Percentiles rank a stretch among this genome's conserved stretches.
Evolutionary conservation across 2,888 invertebrate species (phyloP).

Genomic region (Athalia circularis): DNA sequence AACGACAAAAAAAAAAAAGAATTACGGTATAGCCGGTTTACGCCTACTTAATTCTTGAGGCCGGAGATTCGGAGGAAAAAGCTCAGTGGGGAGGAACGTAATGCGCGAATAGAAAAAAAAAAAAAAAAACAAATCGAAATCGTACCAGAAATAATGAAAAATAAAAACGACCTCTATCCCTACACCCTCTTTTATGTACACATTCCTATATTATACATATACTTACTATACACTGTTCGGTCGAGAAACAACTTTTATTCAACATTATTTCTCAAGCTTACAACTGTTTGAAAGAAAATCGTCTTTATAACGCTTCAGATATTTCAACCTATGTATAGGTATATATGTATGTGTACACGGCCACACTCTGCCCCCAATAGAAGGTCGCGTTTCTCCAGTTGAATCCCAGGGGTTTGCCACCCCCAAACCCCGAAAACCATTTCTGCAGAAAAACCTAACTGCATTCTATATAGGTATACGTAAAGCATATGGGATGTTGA

Average conservation of each 20-base stretch:
- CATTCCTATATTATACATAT: not conserved
- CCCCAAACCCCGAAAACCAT: not conserved
- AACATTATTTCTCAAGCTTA: slow-evolving; percentile 27
- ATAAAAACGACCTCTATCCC: not conserved
- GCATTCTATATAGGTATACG: not conserved
- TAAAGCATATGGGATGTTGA: too few relatives aligned
- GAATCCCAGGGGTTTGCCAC: not conserved
- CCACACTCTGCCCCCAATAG: not conserved
- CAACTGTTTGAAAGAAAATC: slow-evolving; percentile 19
- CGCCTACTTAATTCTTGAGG: too few relatives aligned
- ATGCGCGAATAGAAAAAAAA: not conserved
- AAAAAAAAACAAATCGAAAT: not conserved
- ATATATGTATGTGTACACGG: not conserved
- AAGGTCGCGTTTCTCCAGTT: not conserved
- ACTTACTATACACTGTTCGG: not conserved
- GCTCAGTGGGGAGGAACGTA: too few relatives aligned
- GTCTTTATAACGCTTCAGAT: slow-evolving; percentile 16
- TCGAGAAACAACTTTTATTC: slow-evolving; percentile 12
- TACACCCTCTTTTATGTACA: too few relatives aligned
- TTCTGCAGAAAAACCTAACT: not conserved
- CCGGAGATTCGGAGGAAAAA: too few relatives aligned
- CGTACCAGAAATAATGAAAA: not conserved
- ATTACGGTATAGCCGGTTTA: too few relatives aligned
- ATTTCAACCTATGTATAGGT: not conserved
- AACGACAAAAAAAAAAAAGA: too few relatives aligned